Base-by-base conservation (phyloP, 2,797 vertebrate genomes). In the Gymnocypris eckloni region DNA sequence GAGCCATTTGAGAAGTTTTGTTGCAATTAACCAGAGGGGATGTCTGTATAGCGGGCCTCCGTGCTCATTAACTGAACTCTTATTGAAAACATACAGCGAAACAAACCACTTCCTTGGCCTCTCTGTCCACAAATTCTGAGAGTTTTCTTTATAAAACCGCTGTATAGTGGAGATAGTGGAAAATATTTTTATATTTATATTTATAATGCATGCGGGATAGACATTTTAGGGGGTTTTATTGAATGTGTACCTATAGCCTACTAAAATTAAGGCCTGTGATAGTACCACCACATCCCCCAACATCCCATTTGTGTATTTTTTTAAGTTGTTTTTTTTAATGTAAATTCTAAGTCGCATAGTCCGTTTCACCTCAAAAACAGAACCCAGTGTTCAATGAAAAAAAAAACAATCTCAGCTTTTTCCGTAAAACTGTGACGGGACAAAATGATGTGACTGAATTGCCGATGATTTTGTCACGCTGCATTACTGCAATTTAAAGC, bases 401-500 rank as follows among this genome's bases (percentile, higher is more conserved):
- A 6, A 18, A 50, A 15, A 70, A 7, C 2, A 1, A 13, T 28
- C 61, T 52, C 48, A 50, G n/a, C 28, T 2, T 39, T 39, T 37
- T 59, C 18, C 66, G 4, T 48, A 48, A 80, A 72, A 54, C 56
- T 54, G 56, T 75, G 78, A 73, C 54, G 48, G 28, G 41, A 71
- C 75, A 71, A 71, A 83, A 76, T 76, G 86, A 86, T 87, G 85
- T 82, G 88, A 88, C 54, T 69, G 86, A 89, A 89, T 87, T 84
- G 87, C 85, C 85, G 82, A 88, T 90, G 86, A 89, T 90, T 89
- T 88, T 90, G 90, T 91, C 89, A 91, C 89, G 87, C 86, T 77
- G 87, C 86, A 91, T 91, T 91, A 90, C 72, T 79, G 86, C 89
- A 88, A 89, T 91, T 90, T 90, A 91, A 90, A 90, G 87, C 87